Base-by-base conservation (phyloP, 1,140 invertebrate species). In the Pomacea maculata region DNA sequence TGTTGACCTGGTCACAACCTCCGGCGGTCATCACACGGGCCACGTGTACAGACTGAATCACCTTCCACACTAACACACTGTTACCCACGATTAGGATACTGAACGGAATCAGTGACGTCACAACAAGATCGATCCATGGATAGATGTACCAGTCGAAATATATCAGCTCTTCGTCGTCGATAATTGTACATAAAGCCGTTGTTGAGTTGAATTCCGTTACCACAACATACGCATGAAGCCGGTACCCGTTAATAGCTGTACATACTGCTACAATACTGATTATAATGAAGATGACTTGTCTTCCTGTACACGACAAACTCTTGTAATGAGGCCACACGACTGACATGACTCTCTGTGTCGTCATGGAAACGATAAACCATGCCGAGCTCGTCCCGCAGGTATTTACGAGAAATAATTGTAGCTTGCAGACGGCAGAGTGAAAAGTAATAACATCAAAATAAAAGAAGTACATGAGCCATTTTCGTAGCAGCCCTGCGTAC, bases 331-430 rank as follows among this genome's bases (percentile, higher is more conserved):
- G 87, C 63, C 82, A 74, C 71, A 83, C 85, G 3, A 84, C 84
- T 21, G 81, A 83, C 14, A 84, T 80, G 61, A 83, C 82, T 14
- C 87, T 67, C 67, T 88, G 85, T 52, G 81, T 68, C 10, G 87
- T 87, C 71, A 88, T 85, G 5, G 81, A 77, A 9, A 86, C 87
- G 7, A 88, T 74, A 11, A 85, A 75, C 86, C 87, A 88, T 4
- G 85, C 71, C 15, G 87, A 88, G 14, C 72, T 75, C 55, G 85
- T 80, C 1, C 80, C 61, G 0, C 73, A 61, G 0, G 80, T 55
- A 73, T 87, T 86, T 8, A 85, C 67, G 15, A 83, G 19, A 68
- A 82, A 87, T 8, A 70, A 71, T 14, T 85, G 82, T 14, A 83
- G 10, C 67, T 84, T 85, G 78, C 87, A 88, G 17, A 85, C 52